These are phyloP conservation scores for Craseonycteris thonglongyai DNA, from an alignment of 2,113 vertebrate species.

Conservation along the genomic window DNA sequence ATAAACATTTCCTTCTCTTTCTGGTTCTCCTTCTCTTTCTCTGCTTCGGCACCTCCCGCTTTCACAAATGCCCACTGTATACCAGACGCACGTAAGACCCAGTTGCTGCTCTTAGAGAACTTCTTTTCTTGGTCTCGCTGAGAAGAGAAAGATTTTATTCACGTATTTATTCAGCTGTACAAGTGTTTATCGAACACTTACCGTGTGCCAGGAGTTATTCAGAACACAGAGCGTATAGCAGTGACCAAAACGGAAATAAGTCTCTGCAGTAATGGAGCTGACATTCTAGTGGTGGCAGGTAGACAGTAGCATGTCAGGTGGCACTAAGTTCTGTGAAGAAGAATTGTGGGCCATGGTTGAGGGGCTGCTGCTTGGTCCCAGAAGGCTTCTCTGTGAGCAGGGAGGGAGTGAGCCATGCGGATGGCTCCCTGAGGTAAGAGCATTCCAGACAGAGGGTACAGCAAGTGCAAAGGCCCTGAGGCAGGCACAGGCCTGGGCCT, in stretches of 20 bases:
- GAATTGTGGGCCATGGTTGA: accelerated
- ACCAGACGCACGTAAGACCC: not conserved
- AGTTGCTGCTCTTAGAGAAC: not conserved
- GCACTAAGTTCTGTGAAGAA: not conserved
- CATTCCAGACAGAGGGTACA: not conserved
- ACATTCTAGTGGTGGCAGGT: accelerated
- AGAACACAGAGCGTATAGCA: not conserved
- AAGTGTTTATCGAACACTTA: not conserved
- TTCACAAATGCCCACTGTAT: not conserved
- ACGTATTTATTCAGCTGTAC: not conserved
- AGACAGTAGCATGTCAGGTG: accelerated
- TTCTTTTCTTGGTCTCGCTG: not conserved
- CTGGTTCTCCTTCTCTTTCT: not conserved
- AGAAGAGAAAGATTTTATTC: not conserved
- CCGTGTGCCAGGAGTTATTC: not conserved
- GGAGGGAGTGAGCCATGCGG: not conserved
- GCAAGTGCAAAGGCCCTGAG: conserved; percentile 24
- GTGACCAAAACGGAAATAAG: not conserved
- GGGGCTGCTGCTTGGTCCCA: not conserved
- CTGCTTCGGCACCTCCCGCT: not conserved
- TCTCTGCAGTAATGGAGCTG: accelerated
- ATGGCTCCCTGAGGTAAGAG: not conserved
- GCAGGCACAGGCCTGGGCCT: not conserved
- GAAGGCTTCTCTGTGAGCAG: not conserved
- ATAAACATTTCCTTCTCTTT: not conserved